Conservation (phyloP, 2,113 vertebrate species). For the Corythornis madagascariensis region DNA sequence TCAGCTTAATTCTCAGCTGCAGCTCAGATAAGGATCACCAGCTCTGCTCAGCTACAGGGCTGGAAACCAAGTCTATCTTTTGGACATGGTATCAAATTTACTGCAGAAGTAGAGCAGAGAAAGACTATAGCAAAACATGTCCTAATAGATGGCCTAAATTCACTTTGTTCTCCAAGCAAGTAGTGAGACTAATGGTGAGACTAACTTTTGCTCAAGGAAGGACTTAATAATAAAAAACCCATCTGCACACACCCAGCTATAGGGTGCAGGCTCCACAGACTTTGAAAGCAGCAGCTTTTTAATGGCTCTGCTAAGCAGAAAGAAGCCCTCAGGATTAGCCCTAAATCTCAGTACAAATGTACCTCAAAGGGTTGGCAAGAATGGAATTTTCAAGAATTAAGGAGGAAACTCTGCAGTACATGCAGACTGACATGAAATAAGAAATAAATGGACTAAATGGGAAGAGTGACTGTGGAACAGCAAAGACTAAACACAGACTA, state of each 20-base stretch:
- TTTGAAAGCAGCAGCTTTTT: neutral
- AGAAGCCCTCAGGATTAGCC: slow-evolving; percentile 7
- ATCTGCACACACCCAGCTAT: neutral
- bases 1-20: neutral
- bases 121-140: neutral
- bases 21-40: neutral
- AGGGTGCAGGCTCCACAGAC: neutral
- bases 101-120: neutral
- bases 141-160: neutral
- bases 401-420: neutral
- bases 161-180: neutral
- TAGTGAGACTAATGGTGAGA: neutral
- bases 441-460: neutral
- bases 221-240: neutral
- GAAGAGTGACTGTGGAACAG: neutral
- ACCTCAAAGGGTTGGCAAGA: neutral
- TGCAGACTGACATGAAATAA: neutral
- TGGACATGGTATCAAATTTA: neutral
- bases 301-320: slow-evolving; percentile 2
- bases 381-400: neutral
- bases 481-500: neutral
- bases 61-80: rapidly evolving
- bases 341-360: neutral
- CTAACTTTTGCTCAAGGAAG: neutral
- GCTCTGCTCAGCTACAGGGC: neutral